Evolutionary conservation across 2,888 invertebrate species (phyloP).

Genomic region (Eurytoma adleriae): DNA sequence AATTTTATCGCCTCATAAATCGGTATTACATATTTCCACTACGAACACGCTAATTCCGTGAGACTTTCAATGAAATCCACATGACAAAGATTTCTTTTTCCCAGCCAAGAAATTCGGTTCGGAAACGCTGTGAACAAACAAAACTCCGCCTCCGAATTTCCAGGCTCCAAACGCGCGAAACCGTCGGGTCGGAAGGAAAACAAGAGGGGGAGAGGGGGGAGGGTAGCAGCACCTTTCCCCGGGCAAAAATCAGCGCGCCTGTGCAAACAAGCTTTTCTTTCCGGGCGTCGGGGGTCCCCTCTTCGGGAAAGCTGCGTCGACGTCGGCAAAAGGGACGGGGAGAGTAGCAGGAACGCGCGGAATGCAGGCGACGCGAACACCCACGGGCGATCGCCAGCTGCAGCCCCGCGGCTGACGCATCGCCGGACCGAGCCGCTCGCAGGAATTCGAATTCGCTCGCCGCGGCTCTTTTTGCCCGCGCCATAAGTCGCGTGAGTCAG

Average conservation of each 20-base stretch:
- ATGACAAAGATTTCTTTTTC: too few species aligned
- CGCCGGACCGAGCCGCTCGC: neutral
- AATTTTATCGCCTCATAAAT: too few species aligned
- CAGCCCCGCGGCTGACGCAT: neutral
- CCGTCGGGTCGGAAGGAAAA: too few species aligned
- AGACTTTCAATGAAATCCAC: too few species aligned
- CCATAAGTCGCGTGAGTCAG: neutral
- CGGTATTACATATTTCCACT: too few species aligned
- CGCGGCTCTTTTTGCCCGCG: neutral
- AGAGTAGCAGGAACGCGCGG: neutral
- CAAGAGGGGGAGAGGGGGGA: too few species aligned
- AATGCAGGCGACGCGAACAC: constrained; percentile 1
- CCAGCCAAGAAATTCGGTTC: too few species aligned
- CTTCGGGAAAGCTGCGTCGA: neutral
- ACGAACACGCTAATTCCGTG: too few species aligned
- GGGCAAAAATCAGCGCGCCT: neutral
- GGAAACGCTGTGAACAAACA: too few species aligned
- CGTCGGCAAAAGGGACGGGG: neutral
- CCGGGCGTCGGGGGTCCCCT: neutral
- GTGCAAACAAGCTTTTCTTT: neutral
- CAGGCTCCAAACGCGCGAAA: too few species aligned
- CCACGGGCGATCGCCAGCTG: neutral
- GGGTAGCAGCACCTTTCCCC: too few species aligned
- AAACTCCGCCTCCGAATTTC: too few species aligned
- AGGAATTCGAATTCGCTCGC: constrained; percentile 7